Base-by-base conservation (phyloP, 2,797 vertebrate genomes). In the Pogoniulus pusillus region DNA sequence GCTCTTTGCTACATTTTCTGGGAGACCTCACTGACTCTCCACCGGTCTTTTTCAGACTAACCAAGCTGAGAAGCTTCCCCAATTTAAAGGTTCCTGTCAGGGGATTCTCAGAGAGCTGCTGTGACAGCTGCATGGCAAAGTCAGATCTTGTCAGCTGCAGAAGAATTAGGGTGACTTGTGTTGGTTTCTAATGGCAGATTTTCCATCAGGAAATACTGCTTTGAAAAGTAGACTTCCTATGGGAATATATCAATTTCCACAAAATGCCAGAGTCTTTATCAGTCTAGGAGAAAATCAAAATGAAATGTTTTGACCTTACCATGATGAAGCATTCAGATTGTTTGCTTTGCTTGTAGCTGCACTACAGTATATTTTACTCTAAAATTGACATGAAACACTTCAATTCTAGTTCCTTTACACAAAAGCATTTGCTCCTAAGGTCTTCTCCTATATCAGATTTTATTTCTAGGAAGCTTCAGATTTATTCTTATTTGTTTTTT, bases 231-330 rank as follows among this genome's bases (percentile, higher is more conserved):
- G 65, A 49, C 62, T 89, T 92, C 90, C 75, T 59, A 4, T 75
- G 69, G 75, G 81, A 92, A 82, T 85, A 55, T 34, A 29, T 66
- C 51, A 77, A 75, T 90, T 90, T 82, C 53, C 34, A 62, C 27
- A 82, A 84, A 92, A 93, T 88, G 43, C 65, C 14, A 9, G n/a
- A 26, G 45, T 82, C 23, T 45, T 88, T 85, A 90, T 55, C 64
- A 77, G 13, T 34, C 66, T 60, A 47, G 22, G 45, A 84, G 69
- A 80, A 93, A 93, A 87, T 87, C 4, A 60, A 89, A 95, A 93
- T 72, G 53, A 93, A 94, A 53, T 80, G 65, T 86, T 93, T 94
- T 92, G 83, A 82, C 77, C 57, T 90, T 86, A 65, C 26, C 22
- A 18, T 11, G 12, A 55, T 86, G 72, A 87, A 82, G 17, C 27